phyloP scores from a whole-genome alignment of 2,113 vertebrate species.

The Leptobrachium ailaonicum region DNA sequence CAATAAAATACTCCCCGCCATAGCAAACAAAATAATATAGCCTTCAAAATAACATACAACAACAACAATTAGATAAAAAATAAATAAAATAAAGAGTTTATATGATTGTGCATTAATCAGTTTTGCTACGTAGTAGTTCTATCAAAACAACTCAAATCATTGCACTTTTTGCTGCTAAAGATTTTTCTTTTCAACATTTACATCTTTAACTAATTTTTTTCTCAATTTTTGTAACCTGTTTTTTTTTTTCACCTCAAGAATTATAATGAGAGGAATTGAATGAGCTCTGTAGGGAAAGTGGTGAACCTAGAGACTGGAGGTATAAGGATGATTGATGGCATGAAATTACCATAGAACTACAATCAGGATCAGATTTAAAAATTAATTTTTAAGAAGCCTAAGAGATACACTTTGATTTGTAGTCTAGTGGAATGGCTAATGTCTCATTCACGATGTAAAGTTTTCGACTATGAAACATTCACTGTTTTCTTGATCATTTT shows the following conservation, averaged over 20 bases:
- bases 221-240: slow-evolving; percentile 77
- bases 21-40: no score
- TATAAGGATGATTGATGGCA: slow-evolving; percentile 94
- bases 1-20: no score
- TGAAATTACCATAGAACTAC: slow-evolving; percentile 99
- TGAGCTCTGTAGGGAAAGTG: slow-evolving; percentile 90
- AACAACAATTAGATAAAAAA: no score
- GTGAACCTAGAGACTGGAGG: slow-evolving; percentile 94
- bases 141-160: slow-evolving; percentile 63
- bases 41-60: no score
- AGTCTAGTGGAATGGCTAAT: slow-evolving; percentile 95
- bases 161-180: slow-evolving; percentile 74
- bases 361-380: slow-evolving; percentile 99
- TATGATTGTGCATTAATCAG: no score
- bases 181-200: slow-evolving; percentile 87
- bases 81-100: no score
- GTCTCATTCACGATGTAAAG: slow-evolving; percentile 98
- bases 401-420: slow-evolving; percentile 98
- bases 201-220: slow-evolving; percentile 93
- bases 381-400: slow-evolving; percentile 99
- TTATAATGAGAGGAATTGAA: slow-evolving; percentile 94
- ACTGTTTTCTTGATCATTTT: slow-evolving; percentile 81
- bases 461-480: slow-evolving; percentile 80
- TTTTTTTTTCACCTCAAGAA: slow-evolving; percentile 95
- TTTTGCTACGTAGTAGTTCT: no score